Conservation (phyloP, 64 coral and sea anemone species). For the Stichodactyla helianthus region DNA sequence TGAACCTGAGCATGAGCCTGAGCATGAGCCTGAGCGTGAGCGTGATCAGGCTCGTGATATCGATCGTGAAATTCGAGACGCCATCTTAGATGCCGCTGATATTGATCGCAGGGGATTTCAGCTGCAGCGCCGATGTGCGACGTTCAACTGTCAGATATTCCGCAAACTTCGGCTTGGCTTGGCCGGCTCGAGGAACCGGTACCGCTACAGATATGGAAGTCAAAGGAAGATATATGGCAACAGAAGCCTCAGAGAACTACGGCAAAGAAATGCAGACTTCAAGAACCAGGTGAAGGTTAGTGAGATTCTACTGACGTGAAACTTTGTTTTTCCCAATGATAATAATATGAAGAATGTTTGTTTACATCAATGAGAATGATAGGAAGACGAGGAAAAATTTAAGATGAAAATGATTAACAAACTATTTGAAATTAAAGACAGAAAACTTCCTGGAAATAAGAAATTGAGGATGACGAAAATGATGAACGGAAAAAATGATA, state of each 20-base stretch:
- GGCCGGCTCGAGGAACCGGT: not conserved
- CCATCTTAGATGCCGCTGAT: not conserved
- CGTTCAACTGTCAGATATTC: not conserved
- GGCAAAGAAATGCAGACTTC: not conserved
- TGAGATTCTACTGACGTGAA: not conserved
- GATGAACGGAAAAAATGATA: too few relatives aligned
- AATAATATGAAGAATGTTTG: too few relatives aligned
- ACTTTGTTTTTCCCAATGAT: not conserved
- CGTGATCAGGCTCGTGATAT: not conserved
- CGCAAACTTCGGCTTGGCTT: not conserved
- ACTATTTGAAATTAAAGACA: too few relatives aligned
- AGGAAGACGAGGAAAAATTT: too few relatives aligned
- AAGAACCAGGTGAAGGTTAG: not conserved
- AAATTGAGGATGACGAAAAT: too few relatives aligned
- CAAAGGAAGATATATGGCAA: not conserved
- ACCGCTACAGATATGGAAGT: not conserved
- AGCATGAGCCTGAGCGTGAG: not conserved
- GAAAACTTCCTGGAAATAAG: too few relatives aligned
- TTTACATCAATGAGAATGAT: too few relatives aligned
- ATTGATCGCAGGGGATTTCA: not conserved
- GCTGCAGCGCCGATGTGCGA: not conserved
- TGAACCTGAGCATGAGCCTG: not conserved
- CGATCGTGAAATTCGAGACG: not conserved
- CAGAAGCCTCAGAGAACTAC: not conserved
- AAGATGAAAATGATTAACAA: too few relatives aligned